Evolutionary conservation across 2,113 vertebrate species (phyloP).

Genomic region (Sturnira hondurensis): DNA sequence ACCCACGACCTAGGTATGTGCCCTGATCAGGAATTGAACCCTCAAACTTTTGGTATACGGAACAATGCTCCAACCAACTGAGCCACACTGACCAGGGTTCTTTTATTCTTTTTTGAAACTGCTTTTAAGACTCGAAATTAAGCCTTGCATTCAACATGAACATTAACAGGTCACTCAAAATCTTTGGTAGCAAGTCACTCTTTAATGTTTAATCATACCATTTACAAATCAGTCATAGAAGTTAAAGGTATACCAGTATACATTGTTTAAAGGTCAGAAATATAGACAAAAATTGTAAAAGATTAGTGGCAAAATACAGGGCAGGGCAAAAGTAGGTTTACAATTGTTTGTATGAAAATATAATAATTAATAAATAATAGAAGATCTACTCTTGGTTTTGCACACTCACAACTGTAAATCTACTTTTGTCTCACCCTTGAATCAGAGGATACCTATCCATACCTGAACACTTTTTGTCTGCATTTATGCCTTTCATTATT

Average conservation of each 20-base stretch:
- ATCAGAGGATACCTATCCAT: not conserved
- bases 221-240: slow-evolving; percentile 32
- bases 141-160: not conserved
- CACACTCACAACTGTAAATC: too few relatives aligned
- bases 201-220: not conserved
- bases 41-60: not conserved
- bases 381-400: too few relatives aligned
- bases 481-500: not conserved
- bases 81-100: not conserved
- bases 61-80: not conserved
- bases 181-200: not conserved
- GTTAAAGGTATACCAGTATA: not conserved
- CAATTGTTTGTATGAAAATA: too few relatives aligned
- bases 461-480: not conserved
- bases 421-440: not conserved
- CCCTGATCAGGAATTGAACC: not conserved
- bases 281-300: slow-evolving; percentile 6
- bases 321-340: too few relatives aligned
- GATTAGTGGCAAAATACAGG: not conserved
- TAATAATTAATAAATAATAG: too few relatives aligned
- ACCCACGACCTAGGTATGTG: not conserved
- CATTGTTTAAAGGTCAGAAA: not conserved
- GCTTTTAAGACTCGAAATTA: slow-evolving; percentile 27
- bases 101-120: not conserved
- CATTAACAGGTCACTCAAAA: slow-evolving; percentile 8